A percentile compares a stretch with the other conserved stretches of the same genome.
Evolutionary conservation across 1,140 invertebrate species (phyloP).

Genomic region (Ridgeia piscesae): DNA sequence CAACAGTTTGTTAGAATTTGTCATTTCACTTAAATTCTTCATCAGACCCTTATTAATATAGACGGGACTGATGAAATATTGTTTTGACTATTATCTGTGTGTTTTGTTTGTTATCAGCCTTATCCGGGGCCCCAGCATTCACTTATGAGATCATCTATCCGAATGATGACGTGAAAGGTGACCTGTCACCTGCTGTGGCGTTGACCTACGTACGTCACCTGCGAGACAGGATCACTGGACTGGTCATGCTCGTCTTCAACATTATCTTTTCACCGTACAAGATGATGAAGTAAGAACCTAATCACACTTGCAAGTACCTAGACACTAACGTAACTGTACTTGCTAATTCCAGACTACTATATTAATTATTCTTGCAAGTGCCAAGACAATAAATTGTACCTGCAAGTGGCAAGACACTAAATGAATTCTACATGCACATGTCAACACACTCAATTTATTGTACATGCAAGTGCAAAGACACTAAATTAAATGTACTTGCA

Average conservation of each 20-base stretch:
- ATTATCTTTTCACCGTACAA: slow-evolving; percentile 51
- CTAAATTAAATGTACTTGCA: no score
- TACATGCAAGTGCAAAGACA: no score
- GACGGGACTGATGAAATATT: no score
- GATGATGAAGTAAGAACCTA: slow-evolving; percentile 47
- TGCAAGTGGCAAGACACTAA: no score
- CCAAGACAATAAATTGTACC: no score
- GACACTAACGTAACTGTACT: neutral
- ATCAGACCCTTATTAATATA: no score
- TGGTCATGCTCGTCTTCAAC: slow-evolving; percentile 53
- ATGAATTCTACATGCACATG: no score
- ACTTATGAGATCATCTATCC: slow-evolving; percentile 42
- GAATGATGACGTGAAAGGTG: slow-evolving; percentile 37
- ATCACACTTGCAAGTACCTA: neutral
- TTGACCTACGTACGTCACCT: slow-evolving; percentile 45
- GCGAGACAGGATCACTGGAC: slow-evolving; percentile 44
- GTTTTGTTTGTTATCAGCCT: slow-evolving; percentile 35
- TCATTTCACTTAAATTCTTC: no score
- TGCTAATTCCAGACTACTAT: no score
- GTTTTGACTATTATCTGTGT: neutral
- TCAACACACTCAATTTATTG: no score
- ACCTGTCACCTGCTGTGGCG: slow-evolving; percentile 43
- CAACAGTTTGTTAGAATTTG: no score
- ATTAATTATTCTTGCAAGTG: no score
- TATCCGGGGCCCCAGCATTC: slow-evolving; percentile 50